Percentiles rank a stretch among this genome's conserved stretches.
These are phyloP conservation scores for Dryococelus australis DNA, from an alignment of 2,888 invertebrate species.

Conservation along the genomic window DNA sequence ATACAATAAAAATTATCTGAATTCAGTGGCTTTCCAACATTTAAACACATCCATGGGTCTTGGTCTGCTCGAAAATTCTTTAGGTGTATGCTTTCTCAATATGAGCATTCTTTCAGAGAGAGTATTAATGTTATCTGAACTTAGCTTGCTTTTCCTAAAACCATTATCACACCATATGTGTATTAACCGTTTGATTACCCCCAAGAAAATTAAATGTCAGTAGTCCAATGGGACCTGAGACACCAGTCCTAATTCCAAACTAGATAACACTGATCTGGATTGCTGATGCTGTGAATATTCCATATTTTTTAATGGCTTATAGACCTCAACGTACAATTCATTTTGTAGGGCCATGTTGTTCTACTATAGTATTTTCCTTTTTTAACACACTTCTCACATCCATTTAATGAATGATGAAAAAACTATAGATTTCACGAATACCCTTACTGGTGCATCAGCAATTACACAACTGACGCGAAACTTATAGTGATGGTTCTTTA, in stretches of 20 bases:
- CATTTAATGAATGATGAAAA: background rate
- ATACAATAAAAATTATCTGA: background rate
- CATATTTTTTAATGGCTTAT: background rate
- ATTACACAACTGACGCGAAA: background rate
- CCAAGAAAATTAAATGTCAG: background rate
- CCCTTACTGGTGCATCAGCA: background rate
- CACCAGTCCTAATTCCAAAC: background rate
- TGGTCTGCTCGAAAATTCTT: background rate
- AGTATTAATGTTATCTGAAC: background rate
- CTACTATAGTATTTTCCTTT: background rate
- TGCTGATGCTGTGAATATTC: background rate
- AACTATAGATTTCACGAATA: background rate
- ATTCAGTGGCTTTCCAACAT: background rate
- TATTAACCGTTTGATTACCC: background rate
- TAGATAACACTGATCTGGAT: background rate
- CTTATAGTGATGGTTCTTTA: background rate
- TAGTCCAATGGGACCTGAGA: background rate
- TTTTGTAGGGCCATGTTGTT: background rate
- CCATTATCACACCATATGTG: background rate
- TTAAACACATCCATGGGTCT: background rate
- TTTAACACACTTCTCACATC: background rate
- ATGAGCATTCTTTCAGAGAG: background rate
- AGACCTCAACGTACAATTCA: background rate
- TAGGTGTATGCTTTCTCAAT: background rate
- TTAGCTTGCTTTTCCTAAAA: background rate